These are phyloP conservation scores for Habrosyne pyritoides DNA, from an alignment of 2,888 invertebrate species.

Conservation along the genomic window DNA sequence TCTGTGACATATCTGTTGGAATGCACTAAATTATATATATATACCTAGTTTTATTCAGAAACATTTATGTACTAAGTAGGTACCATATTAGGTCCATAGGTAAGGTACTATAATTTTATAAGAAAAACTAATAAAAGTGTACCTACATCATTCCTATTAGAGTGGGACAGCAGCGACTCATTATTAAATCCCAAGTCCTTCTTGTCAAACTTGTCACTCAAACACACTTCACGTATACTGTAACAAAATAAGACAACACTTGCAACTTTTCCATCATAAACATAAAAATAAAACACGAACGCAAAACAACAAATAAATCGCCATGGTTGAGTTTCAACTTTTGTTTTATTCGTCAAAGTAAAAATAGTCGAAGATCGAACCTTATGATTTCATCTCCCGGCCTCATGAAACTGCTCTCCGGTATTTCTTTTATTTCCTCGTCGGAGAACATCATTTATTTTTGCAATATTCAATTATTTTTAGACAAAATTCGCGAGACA, in stretches of 20 bases:
- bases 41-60: too few species aligned
- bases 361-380: conserved; percentile 58
- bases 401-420: conserved; percentile 67
- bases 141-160: conserved; percentile 65
- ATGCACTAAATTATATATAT: too few species aligned
- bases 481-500: conserved; percentile 59
- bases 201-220: conserved; percentile 72
- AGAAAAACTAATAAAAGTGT: conserved; percentile 9
- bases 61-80: too few species aligned
- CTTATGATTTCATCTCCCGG: conserved; percentile 78
- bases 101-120: conserved; percentile 5
- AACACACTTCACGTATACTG: conserved; percentile 74
- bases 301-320: conserved; percentile 50
- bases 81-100: background rate
- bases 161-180: conserved; percentile 56
- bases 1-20: too few species aligned
- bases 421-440: conserved; percentile 77
- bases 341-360: conserved; percentile 30
- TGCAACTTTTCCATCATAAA: conserved; percentile 22
- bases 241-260: conserved; percentile 15
- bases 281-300: conserved; percentile 34
- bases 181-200: conserved; percentile 60
- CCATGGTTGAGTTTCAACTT: conserved; percentile 50
- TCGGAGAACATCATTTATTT: conserved; percentile 80
- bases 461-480: conserved; percentile 77